Evolutionary conservation across 2,888 invertebrate species (phyloP).

Genomic region (Megalurothrips usitatus): DNA sequence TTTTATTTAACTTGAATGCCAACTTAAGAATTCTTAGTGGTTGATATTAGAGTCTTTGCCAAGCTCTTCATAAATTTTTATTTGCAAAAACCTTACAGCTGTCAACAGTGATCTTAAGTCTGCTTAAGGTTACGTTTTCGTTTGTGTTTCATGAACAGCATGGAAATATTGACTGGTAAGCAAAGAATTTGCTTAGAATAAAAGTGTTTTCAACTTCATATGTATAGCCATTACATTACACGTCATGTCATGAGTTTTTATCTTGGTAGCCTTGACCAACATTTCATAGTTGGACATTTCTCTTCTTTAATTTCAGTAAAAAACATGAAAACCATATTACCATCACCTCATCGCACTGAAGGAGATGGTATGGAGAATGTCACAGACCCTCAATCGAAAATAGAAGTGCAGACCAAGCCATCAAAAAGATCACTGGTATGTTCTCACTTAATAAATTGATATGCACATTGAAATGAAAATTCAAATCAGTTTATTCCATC

Average conservation of each 20-base stretch:
- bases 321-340: background rate
- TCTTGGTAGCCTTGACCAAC: background rate
- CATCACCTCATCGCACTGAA: conserved; percentile 53
- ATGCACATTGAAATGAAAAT: background rate
- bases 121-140: background rate
- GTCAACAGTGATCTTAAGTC: background rate
- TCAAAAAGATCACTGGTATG: background rate
- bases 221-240: no score
- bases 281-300: background rate
- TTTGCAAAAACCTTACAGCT: background rate
- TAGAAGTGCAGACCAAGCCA: background rate
- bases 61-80: background rate
- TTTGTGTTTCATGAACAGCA: background rate
- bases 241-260: background rate
- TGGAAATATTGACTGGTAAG: background rate
- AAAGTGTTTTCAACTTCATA: no score
- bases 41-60: background rate
- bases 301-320: background rate
- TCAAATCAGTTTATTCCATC: background rate
- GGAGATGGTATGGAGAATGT: conserved; percentile 74
- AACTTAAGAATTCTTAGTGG: background rate
- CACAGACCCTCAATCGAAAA: conserved; percentile 40
- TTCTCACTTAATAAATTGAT: background rate
- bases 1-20: background rate
- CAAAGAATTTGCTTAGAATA: no score